phyloP scores from a whole-genome alignment of 2,113 vertebrate genomes.

The Chelonoidis abingdonii region DNA sequence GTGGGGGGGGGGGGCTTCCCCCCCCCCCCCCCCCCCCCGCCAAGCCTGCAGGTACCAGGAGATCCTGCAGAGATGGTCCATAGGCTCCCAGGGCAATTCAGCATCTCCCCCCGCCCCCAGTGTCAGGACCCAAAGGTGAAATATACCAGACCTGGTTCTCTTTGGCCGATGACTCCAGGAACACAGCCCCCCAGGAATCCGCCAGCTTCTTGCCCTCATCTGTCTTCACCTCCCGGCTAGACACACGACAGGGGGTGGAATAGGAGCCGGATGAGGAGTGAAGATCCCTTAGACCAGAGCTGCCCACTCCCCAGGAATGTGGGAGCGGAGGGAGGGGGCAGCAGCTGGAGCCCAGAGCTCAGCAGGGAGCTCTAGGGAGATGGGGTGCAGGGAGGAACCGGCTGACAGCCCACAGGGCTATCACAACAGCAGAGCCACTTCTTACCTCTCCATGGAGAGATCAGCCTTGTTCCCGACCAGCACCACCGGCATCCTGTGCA shows the following conservation, averaged over 20 bases:
- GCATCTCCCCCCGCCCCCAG: neutral
- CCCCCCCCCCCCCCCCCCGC: neutral
- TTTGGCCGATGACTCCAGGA: slow-evolving; percentile 88
- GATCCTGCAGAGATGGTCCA: no score
- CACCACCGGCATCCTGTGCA: slow-evolving; percentile 85
- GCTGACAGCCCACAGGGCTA: neutral
- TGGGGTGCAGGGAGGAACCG: neutral
- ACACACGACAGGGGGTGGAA: neutral
- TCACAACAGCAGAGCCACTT: neutral
- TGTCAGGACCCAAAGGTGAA: neutral
- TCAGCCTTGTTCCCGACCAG: slow-evolving; percentile 91
- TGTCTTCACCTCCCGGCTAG: slow-evolving; percentile 74
- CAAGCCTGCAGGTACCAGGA: neutral
- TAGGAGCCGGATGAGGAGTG: neutral
- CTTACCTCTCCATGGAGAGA: slow-evolving; percentile 86
- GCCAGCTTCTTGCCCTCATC: slow-evolving; percentile 89
- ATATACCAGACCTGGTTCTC: slow-evolving; percentile 83
- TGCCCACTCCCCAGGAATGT: neutral
- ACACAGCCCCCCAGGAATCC: slow-evolving; percentile 85
- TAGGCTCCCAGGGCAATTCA: no score
- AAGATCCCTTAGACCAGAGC: neutral
- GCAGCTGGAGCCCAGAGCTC: neutral
- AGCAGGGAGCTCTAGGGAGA: neutral
- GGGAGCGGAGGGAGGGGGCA: neutral
- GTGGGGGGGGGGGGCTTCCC: no score